Base-by-base conservation (phyloP, 2,113 vertebrate genomes). In the Oostethus manadensis region DNA sequence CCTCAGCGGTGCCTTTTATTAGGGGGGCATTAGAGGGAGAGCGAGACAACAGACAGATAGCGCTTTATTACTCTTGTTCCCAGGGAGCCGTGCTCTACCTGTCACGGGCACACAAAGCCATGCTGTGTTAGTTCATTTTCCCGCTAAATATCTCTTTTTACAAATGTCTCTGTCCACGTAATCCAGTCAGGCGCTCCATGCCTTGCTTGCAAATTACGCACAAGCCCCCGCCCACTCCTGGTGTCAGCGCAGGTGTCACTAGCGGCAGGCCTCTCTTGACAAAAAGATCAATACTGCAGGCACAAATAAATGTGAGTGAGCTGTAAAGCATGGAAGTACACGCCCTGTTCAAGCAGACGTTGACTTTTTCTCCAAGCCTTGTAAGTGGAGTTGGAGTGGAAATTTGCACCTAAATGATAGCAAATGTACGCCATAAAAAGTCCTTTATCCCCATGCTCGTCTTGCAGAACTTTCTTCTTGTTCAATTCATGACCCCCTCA, bases 1-100 rank as follows among this genome's bases (percentile, higher is more conserved):
- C 93, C 93, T 93, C 93, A 92, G 92, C 84, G 82, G 92, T 93
- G 85, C 91, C 92, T 93, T 93, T 96, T 98, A 97, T 96, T 95
- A 96, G 90, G 89, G 91, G 88, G 86, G 90, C 90, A 91, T 93
- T 91, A 93, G 88, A 91, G 89, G 88, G 88, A 88, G 80, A 92
- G 89, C 87, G 90, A 93, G 90, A 91, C 90, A 82, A 89, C 82
- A 83, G 90, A 91, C 89, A 92, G 90, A 94, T 90, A 89, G 90
- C 89, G 81, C 92, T 93, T 93, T 93, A 93, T 95, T 94, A 93
- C 94, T 92, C 89, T 89, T 84, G 92, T 90, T 93, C 93, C 92
- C 92, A 93, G 93, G 93, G 92, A 93, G 93, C 90, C 63, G 70
- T 88, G 92, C 90, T 91, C 90, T 92, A 90, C 89, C 92, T 93